Conservation (phyloP, 2,888 invertebrate genomes). For the Tenodera sinensis region DNA sequence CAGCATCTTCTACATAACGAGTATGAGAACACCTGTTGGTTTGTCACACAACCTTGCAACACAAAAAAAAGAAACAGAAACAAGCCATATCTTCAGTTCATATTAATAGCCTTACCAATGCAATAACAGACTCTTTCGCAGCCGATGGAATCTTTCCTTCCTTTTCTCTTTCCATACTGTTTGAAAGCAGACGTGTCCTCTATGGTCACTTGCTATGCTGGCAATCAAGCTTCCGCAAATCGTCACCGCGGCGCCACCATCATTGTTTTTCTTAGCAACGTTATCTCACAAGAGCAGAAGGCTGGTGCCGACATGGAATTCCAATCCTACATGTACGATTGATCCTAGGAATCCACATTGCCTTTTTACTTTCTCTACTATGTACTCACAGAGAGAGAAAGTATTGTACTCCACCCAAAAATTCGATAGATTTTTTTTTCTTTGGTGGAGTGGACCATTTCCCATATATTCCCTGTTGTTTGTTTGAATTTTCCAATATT, state of each 20-base stretch:
- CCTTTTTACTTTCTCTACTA: too few relatives aligned
- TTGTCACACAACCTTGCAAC: not conserved
- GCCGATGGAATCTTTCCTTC: too few relatives aligned
- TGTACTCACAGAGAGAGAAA: too few relatives aligned
- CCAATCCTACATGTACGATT: not conserved
- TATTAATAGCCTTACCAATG: not conserved
- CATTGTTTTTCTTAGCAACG: not conserved
- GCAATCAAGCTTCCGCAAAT: not conserved
- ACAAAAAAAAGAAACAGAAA: not conserved
- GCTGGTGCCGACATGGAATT: not conserved
- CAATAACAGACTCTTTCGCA: not conserved
- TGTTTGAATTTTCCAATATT: too few relatives aligned
- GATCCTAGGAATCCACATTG: not conserved
- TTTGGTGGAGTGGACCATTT: too few relatives aligned
- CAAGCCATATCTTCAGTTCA: not conserved
- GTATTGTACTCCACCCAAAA: too few relatives aligned
- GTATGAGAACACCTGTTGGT: not conserved
- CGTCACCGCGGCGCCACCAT: constrained; percentile 5
- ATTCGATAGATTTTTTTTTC: too few relatives aligned
- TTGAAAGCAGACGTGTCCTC: not conserved
- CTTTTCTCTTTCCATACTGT: not conserved
- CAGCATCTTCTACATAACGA: too few relatives aligned
- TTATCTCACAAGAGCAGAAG: not conserved
- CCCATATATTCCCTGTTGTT: too few relatives aligned
- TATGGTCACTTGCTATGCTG: not conserved